phyloP scores from a whole-genome alignment of 2,113 vertebrate genomes.

The Chlorocebus sabaeus region DNA sequence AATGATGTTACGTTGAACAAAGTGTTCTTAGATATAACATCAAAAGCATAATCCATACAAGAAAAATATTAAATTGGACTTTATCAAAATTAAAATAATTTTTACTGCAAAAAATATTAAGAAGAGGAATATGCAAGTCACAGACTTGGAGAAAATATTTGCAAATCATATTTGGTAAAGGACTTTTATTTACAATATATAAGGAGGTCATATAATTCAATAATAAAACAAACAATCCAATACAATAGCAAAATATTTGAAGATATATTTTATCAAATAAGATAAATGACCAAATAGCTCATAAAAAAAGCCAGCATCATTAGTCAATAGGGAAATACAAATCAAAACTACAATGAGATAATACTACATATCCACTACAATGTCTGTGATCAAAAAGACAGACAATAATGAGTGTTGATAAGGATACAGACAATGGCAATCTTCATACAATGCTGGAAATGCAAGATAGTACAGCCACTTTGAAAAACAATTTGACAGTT shows the following conservation, averaged over 20 bases:
- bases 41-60: neutral
- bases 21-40: neutral
- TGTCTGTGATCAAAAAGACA: neutral
- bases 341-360: neutral
- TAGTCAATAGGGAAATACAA: neutral
- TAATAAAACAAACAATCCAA: neutral
- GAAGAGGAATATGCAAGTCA: neutral
- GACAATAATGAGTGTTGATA: neutral
- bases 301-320: neutral
- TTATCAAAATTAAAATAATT: neutral
- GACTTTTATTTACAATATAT: neutral
- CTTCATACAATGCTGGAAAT: neutral
- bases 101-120: neutral
- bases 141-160: neutral
- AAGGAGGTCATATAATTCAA: neutral
- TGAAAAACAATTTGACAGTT: neutral
- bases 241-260: neutral
- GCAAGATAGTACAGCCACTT: neutral
- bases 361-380: fast-evolving
- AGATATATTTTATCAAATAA: neutral
- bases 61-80: neutral
- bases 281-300: neutral
- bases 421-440: neutral
- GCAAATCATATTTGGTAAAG: neutral
- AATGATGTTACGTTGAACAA: neutral